These are phyloP conservation scores for Plutomurus gul DNA, from an alignment of 1,140 invertebrate species.

Conservation along the genomic window DNA sequence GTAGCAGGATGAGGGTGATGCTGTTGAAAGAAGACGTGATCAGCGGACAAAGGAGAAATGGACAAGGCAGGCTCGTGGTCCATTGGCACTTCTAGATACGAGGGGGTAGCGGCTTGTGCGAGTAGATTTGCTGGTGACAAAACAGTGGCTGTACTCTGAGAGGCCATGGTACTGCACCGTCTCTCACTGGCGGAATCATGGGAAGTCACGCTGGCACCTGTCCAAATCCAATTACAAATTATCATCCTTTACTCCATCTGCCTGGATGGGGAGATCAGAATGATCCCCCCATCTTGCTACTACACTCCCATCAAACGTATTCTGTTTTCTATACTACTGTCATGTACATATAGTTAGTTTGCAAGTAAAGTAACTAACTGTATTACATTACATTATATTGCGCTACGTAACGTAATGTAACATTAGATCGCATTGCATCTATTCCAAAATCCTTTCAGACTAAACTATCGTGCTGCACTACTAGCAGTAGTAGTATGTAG, in stretches of 20 bases:
- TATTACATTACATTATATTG: slow-evolving; percentile 29
- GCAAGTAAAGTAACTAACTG: slow-evolving; percentile 21
- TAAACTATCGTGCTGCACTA: neutral
- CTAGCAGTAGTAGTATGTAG: too few species aligned
- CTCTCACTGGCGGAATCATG: slow-evolving; percentile 55
- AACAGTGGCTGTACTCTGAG: slow-evolving; percentile 55
- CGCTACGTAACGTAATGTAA: neutral
- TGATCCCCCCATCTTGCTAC: neutral
- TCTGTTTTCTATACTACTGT: slow-evolving; percentile 5
- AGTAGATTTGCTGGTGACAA: slow-evolving; percentile 47
- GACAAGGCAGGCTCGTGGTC: slow-evolving; percentile 45
- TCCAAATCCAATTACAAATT: slow-evolving; percentile 40
- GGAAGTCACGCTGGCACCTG: slow-evolving; percentile 54
- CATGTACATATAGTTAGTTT: neutral
- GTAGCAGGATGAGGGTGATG: slow-evolving; percentile 44
- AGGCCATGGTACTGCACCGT: slow-evolving; percentile 51
- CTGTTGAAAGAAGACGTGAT: slow-evolving; percentile 53
- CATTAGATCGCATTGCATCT: slow-evolving; percentile 11
- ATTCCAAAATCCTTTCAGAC: slow-evolving; percentile 4
- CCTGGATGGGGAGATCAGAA: neutral
- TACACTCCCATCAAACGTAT: neutral
- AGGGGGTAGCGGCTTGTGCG: slow-evolving; percentile 52
- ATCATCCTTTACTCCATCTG: slow-evolving; percentile 21
- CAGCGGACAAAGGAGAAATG: slow-evolving; percentile 49
- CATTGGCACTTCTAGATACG: slow-evolving; percentile 50